Base-by-base conservation (phyloP, 2,888 invertebrate species). In the Chouioia cunea region DNA sequence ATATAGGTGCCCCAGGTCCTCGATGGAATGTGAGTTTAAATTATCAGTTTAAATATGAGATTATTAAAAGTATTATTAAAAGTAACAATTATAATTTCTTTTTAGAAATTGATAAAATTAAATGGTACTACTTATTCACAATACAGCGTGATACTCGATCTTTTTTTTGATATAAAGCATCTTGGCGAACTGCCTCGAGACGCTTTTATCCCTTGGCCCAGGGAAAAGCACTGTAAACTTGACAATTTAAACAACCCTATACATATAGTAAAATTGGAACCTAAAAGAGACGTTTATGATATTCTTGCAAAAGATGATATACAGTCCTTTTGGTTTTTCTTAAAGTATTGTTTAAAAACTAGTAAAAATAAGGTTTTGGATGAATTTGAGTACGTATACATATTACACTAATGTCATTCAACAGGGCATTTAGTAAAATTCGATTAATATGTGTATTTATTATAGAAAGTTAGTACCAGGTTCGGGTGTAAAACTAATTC, bases 381-480 rank as follows among this genome's bases (percentile, higher is more conserved):
- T 14, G 89, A 90, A 82, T 80, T 94, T 73, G 94, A 94, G 93
- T 93, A 86, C 89, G 91, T 89, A 72, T 53, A 71, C 27, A 62
- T 22, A 10, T 10, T 36, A 36, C 6, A 6, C 36, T 8, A 36
- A 36, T 10, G 4, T 3, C 6, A 36, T 36, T 36, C 10, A 36
- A 27, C 1, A 36, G 36, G 12, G 12, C 6, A 6, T 1, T 53
- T 65, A 53, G 58, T 58, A 47, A 36, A 69, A 36, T 59, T n/a
- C 2, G 22, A 12, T 23, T 23, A 64, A 14, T 48, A 44, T 62
- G 20, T 36, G 36, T 20, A 43, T 27, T 2, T 15, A 2, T 27
- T 20, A 44, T 71, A 91, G 91, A 77, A 91, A 90, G 82, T 92
- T 91, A 90, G 88, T 93, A 73, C 93, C 94, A 0, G 91, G 90